Evolutionary conservation across 2,113 vertebrate species (phyloP), one percentile per base, ranked within the genome.

Genomic region (Rostratula benghalensis): DNA sequence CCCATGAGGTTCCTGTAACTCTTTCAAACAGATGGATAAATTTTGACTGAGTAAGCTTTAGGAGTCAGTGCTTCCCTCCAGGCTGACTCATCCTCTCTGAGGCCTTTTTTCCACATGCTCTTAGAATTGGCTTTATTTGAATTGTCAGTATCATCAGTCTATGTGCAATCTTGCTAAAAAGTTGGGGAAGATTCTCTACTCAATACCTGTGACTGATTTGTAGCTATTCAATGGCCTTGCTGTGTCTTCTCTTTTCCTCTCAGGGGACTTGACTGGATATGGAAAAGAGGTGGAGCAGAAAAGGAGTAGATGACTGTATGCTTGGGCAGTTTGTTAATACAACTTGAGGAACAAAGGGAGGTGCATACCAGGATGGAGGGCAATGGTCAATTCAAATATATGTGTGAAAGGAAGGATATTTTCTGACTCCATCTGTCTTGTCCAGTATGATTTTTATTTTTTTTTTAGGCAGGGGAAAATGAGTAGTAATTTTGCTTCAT

Each of bases 1-100:
- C 25, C 45, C 0, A 0, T 28, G 31, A 35, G 16, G 3, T 60
- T 71, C 39, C 23, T 3, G 1, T 11, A 11, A 28, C 28, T 10
- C 1, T 77, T 86, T 71, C 18, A 54, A 71, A 86, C 8, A 31
- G 27, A n/a, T 28, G 54, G 27, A 33, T n/a, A 50, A 22, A 43
- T 80, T 61, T 89, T 45, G 7, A 27, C 25, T 22, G 15, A 48
- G n/a, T 17, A 45, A 92, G 27, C 3, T 45, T 35, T 23, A 25
- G 5, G 28, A 56, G 25, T 81, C 57, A 76, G 7, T 1, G 3
- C 56, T 70, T 80, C 51, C 19, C 11, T 73, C 28, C 18, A 35
- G 81, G 18, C 31, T 84, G 37, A 48, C 39, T 70, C 24, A 69
- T 59, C 15, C 63, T 57, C 31, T 69, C 48, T 28, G 15, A 64